Percentiles rank a stretch among this genome's conserved stretches.
Evolutionary conservation across 2,113 vertebrate species (phyloP).

Genomic region (Thamnaconus septentrionalis): DNA sequence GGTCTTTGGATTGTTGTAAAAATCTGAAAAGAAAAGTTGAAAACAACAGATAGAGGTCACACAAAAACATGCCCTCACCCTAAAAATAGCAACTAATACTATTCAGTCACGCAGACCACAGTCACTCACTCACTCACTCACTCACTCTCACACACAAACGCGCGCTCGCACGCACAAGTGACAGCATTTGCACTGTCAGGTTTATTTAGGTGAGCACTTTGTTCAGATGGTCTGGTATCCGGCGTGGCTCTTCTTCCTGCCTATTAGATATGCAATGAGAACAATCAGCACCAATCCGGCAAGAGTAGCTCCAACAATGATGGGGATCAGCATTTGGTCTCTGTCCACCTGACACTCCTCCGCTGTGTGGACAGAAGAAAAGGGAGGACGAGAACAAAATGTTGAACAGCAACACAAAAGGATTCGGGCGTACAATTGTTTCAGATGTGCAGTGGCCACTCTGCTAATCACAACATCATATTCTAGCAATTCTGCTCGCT

Average conservation of each 20-base stretch:
- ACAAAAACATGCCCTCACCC: constrained; percentile 30
- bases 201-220: constrained; percentile 61
- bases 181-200: constrained; percentile 17
- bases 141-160: not conserved
- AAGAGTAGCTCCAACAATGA: constrained; percentile 93
- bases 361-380: constrained; percentile 67
- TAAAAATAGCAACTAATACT: constrained; percentile 1
- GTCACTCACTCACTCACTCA: not conserved
- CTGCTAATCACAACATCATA: too few species aligned
- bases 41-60: constrained; percentile 19
- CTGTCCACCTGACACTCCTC: constrained; percentile 93
- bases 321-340: constrained; percentile 94
- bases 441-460: too few species aligned
- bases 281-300: constrained; percentile 94
- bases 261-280: constrained; percentile 94
- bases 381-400: too few species aligned
- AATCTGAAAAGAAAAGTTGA: constrained; percentile 25
- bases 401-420: not conserved
- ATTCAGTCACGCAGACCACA: constrained; percentile 13
- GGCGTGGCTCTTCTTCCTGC: constrained; percentile 94
- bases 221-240: constrained; percentile 99
- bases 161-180: constrained; percentile 1
- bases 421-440: too few species aligned
- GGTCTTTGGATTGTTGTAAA: constrained; percentile 24
- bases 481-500: not conserved